Base-by-base conservation (phyloP, 1,140 invertebrate species). In the Helicorthomorpha holstii region DNA sequence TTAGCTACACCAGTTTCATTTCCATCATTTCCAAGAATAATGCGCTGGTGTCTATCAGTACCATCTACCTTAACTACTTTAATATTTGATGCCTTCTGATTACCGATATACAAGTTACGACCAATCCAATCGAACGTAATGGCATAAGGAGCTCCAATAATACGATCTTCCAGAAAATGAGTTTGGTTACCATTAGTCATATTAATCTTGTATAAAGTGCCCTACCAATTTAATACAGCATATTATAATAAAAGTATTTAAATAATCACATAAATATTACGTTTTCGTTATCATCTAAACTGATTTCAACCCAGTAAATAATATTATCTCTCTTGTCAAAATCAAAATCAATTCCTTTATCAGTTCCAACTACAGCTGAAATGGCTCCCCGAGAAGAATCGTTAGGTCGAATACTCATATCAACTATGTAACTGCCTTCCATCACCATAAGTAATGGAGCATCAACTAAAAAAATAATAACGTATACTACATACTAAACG, bases 111-210 rank as follows among this genome's bases (percentile, higher is more conserved):
- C 4, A 98, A 64, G 68, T 98, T 98, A 38, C 91, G 72, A 7
- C 92, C 91, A 26, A 97, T 73, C 92, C 93, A 97, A 64, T 98
- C 94, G 62, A 95, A 85, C 0, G 92, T 92, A 27, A 98, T 78
- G 1, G 85, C 78, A 43, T 87, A 88, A 0, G 92, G 87, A 0
- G 87, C 80, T 0, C 93, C 92, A 25, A 95, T 81, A 27, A 95
- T 78, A 4, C 89, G 88, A 3, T 75, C 60, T 1, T 69, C 61
- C 0, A 92, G 74, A 62, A 96, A 85, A 60, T 85, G 79, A 0
- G 83, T 85, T 63, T 81, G 81, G 57, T 94, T 94, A 1, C 87
- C 87, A 14, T 86, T 88, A 44, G 79, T 81, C 47, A 94, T 81
- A 1, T 82, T 80, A 56, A 85, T 86, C 23, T 76, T 79, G 61